Base-by-base conservation (phyloP, 1,140 invertebrate species). In the Theocolax elegans region DNA sequence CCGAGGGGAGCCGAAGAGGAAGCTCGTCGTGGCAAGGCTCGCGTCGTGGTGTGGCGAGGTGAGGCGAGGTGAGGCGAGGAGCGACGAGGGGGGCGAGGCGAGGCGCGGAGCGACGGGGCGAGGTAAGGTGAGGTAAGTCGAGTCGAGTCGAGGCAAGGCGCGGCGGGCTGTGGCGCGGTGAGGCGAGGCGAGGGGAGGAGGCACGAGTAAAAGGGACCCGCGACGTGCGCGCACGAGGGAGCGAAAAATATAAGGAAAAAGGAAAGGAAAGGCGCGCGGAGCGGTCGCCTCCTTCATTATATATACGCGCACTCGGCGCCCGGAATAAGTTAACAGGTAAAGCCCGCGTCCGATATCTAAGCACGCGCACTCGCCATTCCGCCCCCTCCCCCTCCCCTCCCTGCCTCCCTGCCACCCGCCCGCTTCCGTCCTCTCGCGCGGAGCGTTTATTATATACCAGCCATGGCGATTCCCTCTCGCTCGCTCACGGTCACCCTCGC, bases 351-450 rank as follows among this genome's bases (percentile, higher is more conserved):
- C 21, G 4, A 29, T 29, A 17, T 10, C 54, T 6, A 29, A 19
- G 27, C 62, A n/a, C 17, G 40, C 46, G 19, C 58, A 19, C 59
- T 59, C 64, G 58, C 49, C n/a, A 29, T 68, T 40, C 71, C 54
- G 49, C 25, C 49, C 63, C 66, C 62, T 66, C 67, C 60, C 64
- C 13, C 60, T n/a, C 15, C 1, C 35, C 35, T 3, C 13, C 21
- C 21, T n/a, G 29, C 51, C 35, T 10, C 54, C 7, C 46, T 23
- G 27, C 62, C 17, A 40, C 46, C 25, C 58, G n/a, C 59, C 60
- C 64, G 58, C 49, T 68, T 40, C 71, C 54, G 49, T 31, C 49
- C 63, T 68, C 62, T 66, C 67, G 64, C 64, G 17, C 60, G 60
- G 19, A 35, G 42, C 71, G 53, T 44, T 7, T 49, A 49, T 49